Percentiles rank a stretch among this genome's conserved stretches.
phyloP scores from a whole-genome alignment of 1,140 invertebrate species.

The Diplogasteroides magnus region DNA sequence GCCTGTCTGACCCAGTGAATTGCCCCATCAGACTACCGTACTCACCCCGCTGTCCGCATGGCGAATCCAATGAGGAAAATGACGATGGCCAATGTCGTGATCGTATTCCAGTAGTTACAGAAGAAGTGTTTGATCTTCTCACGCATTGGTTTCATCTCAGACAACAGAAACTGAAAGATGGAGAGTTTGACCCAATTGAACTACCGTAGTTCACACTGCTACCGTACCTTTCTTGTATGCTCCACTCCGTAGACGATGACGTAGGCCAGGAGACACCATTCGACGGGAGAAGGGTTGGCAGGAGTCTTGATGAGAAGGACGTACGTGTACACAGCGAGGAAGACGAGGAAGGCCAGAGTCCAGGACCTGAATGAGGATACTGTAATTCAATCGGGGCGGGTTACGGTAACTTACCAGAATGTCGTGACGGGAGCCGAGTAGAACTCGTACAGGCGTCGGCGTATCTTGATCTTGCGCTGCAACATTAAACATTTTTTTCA shows the following conservation, averaged over 20 bases:
- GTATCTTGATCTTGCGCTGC: slow-evolving; percentile 23
- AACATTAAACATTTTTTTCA: slow-evolving; percentile 4
- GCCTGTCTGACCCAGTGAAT: too few species aligned
- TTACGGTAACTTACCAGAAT: slow-evolving; percentile 68
- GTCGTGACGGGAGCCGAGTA: slow-evolving; percentile 95
- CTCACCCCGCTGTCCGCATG: slow-evolving; percentile 20
- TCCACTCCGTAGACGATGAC: slow-evolving; percentile 46
- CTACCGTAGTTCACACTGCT: too few species aligned
- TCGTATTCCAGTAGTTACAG: slow-evolving; percentile 48
- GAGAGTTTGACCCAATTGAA: slow-evolving; percentile 4
- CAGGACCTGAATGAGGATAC: slow-evolving; percentile 64
- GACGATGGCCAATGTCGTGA: slow-evolving; percentile 41
- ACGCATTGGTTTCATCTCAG: slow-evolving; percentile 39
- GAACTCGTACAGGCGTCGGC: slow-evolving; percentile 61
- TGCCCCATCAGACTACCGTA: too few species aligned
- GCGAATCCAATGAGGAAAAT: slow-evolving; percentile 46
- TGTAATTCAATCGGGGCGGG: too few species aligned
- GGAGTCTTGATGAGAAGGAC: slow-evolving; percentile 68
- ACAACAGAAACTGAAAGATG: slow-evolving; percentile 40
- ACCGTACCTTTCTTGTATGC: slow-evolving; percentile 44
- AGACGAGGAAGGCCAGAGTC: slow-evolving; percentile 87
- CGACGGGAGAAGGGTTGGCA: slow-evolving; percentile 22
- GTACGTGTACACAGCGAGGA: slow-evolving; percentile 83
- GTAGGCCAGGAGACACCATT: slow-evolving; percentile 48
- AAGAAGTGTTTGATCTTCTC: slow-evolving; percentile 47